phyloP scores from a whole-genome alignment of 2,113 vertebrate species.

The Amazona guildingii region DNA sequence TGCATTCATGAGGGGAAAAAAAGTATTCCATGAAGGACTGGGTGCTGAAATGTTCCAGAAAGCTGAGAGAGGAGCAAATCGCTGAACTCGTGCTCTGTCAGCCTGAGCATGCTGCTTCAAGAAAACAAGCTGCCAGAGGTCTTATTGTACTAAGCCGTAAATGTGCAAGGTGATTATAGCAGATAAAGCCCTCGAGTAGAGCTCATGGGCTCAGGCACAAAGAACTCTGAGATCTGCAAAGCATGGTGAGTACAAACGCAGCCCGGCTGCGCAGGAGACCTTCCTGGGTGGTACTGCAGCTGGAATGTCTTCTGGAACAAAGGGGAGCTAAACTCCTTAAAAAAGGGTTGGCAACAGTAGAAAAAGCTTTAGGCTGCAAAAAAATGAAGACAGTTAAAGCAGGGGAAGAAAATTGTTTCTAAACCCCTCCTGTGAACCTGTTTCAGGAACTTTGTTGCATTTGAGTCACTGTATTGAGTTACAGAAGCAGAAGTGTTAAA shows the following conservation, averaged over 20 bases:
- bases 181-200: not conserved
- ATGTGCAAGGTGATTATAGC: not conserved
- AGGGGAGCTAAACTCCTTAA: not conserved
- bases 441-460: not conserved
- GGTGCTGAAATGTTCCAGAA: not conserved
- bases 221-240: fast-evolving
- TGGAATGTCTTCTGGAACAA: not conserved
- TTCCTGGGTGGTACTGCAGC: not conserved
- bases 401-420: not conserved
- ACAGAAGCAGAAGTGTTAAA: not conserved
- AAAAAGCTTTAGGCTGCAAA: not conserved
- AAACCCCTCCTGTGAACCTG: not conserved
- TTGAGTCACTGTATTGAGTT: not conserved
- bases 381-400: not conserved
- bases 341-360: not conserved
- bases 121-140: not conserved
- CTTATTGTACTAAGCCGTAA: not conserved
- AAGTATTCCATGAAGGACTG: not conserved
- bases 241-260: not conserved
- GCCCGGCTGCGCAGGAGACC: not conserved
- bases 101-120: not conserved
- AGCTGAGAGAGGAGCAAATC: not conserved
- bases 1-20: not conserved
- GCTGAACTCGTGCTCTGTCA: not conserved
- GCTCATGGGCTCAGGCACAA: not conserved